phyloP scores from a whole-genome alignment of 2,888 invertebrate genomes.

The Troilus luridus region DNA sequence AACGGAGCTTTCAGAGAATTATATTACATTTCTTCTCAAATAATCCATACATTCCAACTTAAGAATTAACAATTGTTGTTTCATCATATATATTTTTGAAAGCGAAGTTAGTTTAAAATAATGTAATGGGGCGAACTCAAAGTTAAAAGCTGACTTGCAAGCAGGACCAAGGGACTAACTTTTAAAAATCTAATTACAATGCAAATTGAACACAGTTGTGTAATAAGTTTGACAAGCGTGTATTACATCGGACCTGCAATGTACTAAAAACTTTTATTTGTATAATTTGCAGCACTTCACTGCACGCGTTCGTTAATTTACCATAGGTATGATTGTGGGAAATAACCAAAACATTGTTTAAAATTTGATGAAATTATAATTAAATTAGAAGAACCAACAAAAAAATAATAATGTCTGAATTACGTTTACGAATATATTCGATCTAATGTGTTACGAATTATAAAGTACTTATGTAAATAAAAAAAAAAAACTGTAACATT shows the following conservation, averaged over 20 bases:
- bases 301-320: background rate
- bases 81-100: background rate
- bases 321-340: background rate
- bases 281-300: background rate
- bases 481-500: too few relatives aligned
- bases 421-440: too few relatives aligned
- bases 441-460: too few relatives aligned
- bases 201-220: constrained; percentile 29
- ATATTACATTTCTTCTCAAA: background rate
- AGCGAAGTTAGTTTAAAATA: background rate
- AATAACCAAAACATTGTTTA: background rate
- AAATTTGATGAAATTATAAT: too few relatives aligned
- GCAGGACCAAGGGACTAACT: background rate
- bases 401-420: too few relatives aligned
- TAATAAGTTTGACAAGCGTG: constrained; percentile 8
- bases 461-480: too few relatives aligned
- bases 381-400: too few relatives aligned
- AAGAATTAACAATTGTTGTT: background rate
- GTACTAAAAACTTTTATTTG: background rate
- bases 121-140: background rate
- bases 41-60: background rate
- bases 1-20: background rate
- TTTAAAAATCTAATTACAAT: constrained; percentile 35
- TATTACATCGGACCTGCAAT: background rate
- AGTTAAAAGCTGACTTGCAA: background rate